Conservation (phyloP, 2,888 invertebrate genomes). For the Pterostichus madidus region DNA sequence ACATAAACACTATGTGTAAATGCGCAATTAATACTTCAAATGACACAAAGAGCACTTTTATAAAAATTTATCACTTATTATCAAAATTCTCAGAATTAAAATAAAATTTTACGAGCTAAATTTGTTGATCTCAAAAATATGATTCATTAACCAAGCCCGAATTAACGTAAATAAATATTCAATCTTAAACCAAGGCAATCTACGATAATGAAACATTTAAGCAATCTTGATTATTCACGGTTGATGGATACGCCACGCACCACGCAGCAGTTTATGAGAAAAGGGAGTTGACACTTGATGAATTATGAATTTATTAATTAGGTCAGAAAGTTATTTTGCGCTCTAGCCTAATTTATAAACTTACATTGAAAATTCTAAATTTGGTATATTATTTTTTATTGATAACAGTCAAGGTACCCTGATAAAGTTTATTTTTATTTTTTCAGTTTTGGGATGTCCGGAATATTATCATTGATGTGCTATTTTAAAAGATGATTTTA, state of each 20-base stretch:
- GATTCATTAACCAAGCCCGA: too few relatives aligned
- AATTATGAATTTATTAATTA: slow-evolving; percentile 46
- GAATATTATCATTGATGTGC: too few relatives aligned
- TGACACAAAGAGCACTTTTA: too few relatives aligned
- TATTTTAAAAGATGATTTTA: too few relatives aligned
- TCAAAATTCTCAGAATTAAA: too few relatives aligned
- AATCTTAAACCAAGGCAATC: slow-evolving; percentile 3
- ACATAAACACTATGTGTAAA: too few relatives aligned
- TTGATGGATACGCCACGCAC: background rate
- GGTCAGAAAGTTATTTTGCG: slow-evolving; percentile 20
- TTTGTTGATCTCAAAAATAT: too few relatives aligned
- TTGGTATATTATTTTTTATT: slow-evolving; percentile 1
- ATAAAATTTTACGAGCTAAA: too few relatives aligned
- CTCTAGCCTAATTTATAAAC: background rate
- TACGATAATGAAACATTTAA: slow-evolving; percentile 24
- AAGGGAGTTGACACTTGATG: slow-evolving; percentile 45
- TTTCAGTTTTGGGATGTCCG: too few relatives aligned
- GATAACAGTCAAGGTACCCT: slow-evolving; percentile 4
- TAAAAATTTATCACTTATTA: too few relatives aligned
- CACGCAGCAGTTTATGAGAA: slow-evolving; percentile 4
- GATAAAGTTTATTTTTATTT: too few relatives aligned
- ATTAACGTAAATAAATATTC: slow-evolving; percentile 16
- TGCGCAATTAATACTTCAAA: too few relatives aligned
- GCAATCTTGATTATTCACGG: background rate
- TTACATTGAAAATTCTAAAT: slow-evolving; percentile 25